phyloP scores from a whole-genome alignment of 2,113 vertebrate genomes.

The Misgurnus anguillicaudatus region DNA sequence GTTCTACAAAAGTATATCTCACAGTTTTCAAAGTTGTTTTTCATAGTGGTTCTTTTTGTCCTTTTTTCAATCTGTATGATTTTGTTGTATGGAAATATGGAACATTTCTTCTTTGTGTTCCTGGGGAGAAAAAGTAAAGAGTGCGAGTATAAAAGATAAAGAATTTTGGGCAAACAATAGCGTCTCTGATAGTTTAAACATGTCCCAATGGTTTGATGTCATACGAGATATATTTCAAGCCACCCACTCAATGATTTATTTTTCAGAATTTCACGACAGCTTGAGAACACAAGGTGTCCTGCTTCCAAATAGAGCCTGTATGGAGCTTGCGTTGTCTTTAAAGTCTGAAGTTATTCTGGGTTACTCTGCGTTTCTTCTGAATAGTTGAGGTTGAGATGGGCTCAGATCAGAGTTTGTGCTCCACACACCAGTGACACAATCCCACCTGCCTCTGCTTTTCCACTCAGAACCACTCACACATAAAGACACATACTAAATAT shows the following conservation, averaged over 20 bases:
- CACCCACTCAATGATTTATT: slow-evolving; percentile 22
- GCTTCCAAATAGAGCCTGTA: slow-evolving; percentile 16
- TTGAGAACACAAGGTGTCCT: slow-evolving; percentile 37
- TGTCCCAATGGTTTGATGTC: slow-evolving; percentile 10
- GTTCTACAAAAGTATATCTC: no score
- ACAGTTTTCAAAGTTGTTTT: no score
- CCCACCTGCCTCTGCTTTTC: slow-evolving; percentile 30
- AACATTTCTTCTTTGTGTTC: not conserved
- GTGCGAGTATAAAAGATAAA: not conserved
- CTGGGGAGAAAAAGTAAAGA: not conserved
- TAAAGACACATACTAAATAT: not conserved
- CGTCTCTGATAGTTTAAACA: no score
- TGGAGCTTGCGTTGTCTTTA: slow-evolving; percentile 3
- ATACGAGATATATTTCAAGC: not conserved
- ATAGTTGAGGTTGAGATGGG: slow-evolving; percentile 30
- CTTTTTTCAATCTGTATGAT: not conserved
- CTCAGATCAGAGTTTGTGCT: slow-evolving; percentile 41
- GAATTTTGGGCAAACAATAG: not conserved
- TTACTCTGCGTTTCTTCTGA: slow-evolving; percentile 38
- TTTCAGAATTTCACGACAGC: slow-evolving; percentile 26
- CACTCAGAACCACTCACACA: not conserved
- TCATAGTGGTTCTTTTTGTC: not conserved
- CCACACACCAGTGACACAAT: slow-evolving; percentile 29
- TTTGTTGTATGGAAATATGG: not conserved
- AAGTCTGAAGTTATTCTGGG: slow-evolving; percentile 40